A percentile compares a stretch with the other conserved stretches of the same genome.
phyloP scores from a whole-genome alignment of 2,113 vertebrate species.

The Megaceryle torquata region DNA sequence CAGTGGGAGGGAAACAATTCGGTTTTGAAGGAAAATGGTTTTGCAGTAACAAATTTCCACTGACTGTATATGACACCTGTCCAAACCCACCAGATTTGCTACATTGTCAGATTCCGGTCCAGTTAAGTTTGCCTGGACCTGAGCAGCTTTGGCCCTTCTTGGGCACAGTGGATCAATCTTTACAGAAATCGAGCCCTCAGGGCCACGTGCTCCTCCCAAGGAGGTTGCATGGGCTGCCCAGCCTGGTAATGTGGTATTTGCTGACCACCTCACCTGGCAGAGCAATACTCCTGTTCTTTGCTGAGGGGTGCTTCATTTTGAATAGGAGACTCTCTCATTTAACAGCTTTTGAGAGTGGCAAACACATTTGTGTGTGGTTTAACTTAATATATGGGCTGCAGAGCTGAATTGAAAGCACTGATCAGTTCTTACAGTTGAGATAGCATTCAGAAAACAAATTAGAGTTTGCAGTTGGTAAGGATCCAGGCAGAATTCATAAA shows the following conservation, averaged over 20 bases:
- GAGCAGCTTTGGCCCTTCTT: neutral
- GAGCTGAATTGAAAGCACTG: conserved; percentile 11
- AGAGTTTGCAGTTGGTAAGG: neutral
- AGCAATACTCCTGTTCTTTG: neutral
- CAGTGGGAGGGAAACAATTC: neutral
- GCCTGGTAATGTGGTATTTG: neutral
- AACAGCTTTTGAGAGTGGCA: conserved; percentile 15
- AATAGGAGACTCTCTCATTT: neutral
- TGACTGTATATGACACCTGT: neutral
- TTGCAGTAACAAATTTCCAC: neutral
- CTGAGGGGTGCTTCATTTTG: neutral
- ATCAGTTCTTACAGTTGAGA: conserved; percentile 27
- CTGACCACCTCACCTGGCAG: neutral
- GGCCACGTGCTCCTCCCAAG: neutral
- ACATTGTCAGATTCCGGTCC: neutral
- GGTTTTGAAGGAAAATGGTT: neutral
- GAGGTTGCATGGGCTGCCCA: neutral
- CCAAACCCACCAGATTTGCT: neutral
- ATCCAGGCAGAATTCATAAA: conserved; percentile 34
- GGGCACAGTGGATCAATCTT: neutral
- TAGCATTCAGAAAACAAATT: conserved; percentile 54
- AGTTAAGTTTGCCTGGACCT: neutral
- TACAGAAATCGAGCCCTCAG: neutral
- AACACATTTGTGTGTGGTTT: conserved; percentile 1
- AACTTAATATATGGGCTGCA: neutral